Evolutionary conservation across 2,888 invertebrate genomes (phyloP), one percentile per base, ranked within the genome.

Genomic region (Eumerus sabulonum): DNA sequence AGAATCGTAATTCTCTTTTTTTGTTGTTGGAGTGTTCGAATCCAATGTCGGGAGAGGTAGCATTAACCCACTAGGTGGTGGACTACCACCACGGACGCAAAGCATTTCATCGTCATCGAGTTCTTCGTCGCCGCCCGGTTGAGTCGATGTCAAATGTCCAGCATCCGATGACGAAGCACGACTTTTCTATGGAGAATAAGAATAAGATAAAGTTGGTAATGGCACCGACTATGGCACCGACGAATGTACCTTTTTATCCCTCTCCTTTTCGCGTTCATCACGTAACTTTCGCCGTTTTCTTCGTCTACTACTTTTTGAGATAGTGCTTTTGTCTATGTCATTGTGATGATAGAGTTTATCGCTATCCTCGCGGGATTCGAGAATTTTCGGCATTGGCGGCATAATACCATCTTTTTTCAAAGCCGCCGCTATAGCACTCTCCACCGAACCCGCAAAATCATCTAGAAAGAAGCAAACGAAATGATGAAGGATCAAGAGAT

Each of bases 71-170:
- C 85, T 83, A 1, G 85, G 85, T 42, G 88, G 87, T 9, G 95
- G 94, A 60, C 94, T 95, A 14, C 94, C 94, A 40, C 95, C 94
- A 57, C 95, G 91, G 9, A 95, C 91, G 87, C 94, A 94, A 85
- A 95, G 89, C 93, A 95, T 93, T 87, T 95, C 95, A 85, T 92
- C 93, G 84, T 95, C 95, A 86, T 95, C 93, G 86, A 92, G 89
- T 76, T 92, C 90, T 79, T 91, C 92, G 1, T 86, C 86, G 12
- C 86, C 85, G 1, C 90, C 88, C 81, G 83, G 82, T 50, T 76
- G 27, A 9, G 35, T 11, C 1, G 16, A 12, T 14, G 48, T 9
- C 2, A 47, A 7, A 12, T 51, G 59, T 86, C 91, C 19, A 90
- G 91, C 82, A 45, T 84, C 84, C 0, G 82, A 56, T 13, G 76